phyloP scores from a whole-genome alignment of 2,797 vertebrate species.

The Chlorospingus flavigularis region DNA sequence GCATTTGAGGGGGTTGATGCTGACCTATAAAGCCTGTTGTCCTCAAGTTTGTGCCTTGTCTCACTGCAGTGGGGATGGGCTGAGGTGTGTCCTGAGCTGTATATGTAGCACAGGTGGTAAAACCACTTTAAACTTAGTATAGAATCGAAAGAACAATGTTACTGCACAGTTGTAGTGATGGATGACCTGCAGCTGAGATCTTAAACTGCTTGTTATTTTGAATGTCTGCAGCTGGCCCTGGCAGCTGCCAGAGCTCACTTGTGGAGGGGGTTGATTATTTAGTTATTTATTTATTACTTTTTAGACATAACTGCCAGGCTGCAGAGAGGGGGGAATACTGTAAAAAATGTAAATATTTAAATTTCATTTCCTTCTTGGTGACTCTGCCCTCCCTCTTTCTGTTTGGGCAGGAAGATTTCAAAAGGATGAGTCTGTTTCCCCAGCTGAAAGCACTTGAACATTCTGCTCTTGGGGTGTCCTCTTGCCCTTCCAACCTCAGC shows the following conservation, averaged over 20 bases:
- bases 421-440: background rate
- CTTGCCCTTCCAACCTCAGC: background rate
- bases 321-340: background rate
- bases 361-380: background rate
- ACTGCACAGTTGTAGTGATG: background rate
- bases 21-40: background rate
- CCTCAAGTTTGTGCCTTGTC: background rate
- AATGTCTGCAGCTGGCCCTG: background rate
- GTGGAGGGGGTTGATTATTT: background rate
- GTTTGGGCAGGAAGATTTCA: background rate
- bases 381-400: background rate
- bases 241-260: background rate
- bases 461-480: background rate
- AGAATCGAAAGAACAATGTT: background rate
- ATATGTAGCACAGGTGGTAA: background rate
- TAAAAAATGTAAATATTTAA: background rate
- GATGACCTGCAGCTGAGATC: background rate
- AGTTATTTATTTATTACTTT: background rate
- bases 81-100: background rate
- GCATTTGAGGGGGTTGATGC: background rate
- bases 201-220: background rate
- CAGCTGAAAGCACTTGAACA: background rate
- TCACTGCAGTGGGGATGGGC: background rate
- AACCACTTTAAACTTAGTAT: background rate
- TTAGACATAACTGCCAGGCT: background rate